Evolutionary conservation across 1,140 invertebrate species (phyloP).

Genomic region (Homalodisca vitripennis): DNA sequence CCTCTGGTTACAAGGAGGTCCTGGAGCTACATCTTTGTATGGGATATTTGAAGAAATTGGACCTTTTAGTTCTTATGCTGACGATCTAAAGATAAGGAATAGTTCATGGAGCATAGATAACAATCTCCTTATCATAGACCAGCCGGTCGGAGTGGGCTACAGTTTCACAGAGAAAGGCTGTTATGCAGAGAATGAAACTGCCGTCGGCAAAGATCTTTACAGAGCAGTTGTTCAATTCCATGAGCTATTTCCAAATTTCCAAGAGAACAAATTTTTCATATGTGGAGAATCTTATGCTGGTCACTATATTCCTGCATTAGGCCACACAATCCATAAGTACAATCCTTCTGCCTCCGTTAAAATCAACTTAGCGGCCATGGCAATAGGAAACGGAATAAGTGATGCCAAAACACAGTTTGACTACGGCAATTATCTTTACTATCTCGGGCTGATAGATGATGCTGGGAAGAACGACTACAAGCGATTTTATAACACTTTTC

Average conservation of each 20-base stretch:
- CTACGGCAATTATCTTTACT: constrained; percentile 81
- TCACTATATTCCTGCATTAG: constrained; percentile 78
- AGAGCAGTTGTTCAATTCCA: constrained; percentile 60
- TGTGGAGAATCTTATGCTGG: constrained; percentile 87
- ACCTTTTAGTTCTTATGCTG: constrained; percentile 10
- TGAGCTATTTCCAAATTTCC: constrained; percentile 65
- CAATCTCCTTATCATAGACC: constrained; percentile 73
- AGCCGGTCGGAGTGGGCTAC: constrained; percentile 51
- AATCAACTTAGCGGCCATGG: constrained; percentile 64
- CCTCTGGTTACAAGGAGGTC: constrained; percentile 75
- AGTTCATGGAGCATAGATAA: constrained; percentile 31
- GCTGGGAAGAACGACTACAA: constrained; percentile 49
- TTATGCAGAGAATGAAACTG: constrained; percentile 63
- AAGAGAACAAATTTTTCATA: constrained; percentile 68
- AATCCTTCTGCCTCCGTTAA: constrained; percentile 56
- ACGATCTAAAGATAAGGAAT: constrained; percentile 14
- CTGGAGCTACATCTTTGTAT: constrained; percentile 66
- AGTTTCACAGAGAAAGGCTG: constrained; percentile 65
- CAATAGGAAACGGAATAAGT: constrained; percentile 81
- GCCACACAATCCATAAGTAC: constrained; percentile 71
- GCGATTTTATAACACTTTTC: neutral
- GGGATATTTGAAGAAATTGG: constrained; percentile 69
- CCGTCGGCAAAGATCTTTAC: constrained; percentile 44
- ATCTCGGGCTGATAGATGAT: constrained; percentile 59
- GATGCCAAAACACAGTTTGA: constrained; percentile 81